Evolutionary conservation across 2,888 invertebrate genomes (phyloP), one percentile per base, ranked within the genome.

Genomic region (Graphium colonna): DNA sequence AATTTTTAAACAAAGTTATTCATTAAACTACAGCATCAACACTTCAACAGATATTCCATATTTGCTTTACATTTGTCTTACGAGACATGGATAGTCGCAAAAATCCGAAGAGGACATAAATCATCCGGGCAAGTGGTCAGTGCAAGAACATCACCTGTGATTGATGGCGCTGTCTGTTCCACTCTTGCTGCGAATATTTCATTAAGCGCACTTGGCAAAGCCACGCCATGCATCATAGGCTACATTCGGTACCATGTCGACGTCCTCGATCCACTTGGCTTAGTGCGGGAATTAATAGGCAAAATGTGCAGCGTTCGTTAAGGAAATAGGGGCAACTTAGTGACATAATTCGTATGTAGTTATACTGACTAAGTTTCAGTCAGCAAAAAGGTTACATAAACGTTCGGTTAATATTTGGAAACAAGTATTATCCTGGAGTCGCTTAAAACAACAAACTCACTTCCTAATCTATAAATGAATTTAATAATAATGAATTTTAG

Each of bases 151-250:
- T 74, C 77, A 79, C 75, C 77, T 80, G 78, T 84, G 81, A 87
- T 85, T 79, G 84, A 88, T 84, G 71, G 65, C 68, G 68, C 71
- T 73, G 84, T 80, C 81, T 70, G 73, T 76, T 82, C 76, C 80
- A 79, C 75, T 78, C 73, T 75, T 72, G 74, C 75, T 68, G 67
- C 77, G 78, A 79, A 87, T 87, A 86, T 87, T 87, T 88, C 84
- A 87, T 84, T 86, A 84, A 77, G 75, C 75, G 77, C 75, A 78
- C 77, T 76, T 71, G 69, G 75, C 71, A 73, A 73, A 73, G 76
- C 79, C 75, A 62, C 67, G 76, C 82, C 75, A 85, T 87, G 86
- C 75, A 84, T 87, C 87, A 87, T 82, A 81, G 80, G 74, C 77
- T 76, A 73, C 71, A 73, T 71, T 69, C 68, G 71, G 72, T 68